Percentiles rank a stretch among this genome's conserved stretches.
Conservation (phyloP, 2,888 invertebrate genomes). For the Platerodrilus igneus region DNA sequence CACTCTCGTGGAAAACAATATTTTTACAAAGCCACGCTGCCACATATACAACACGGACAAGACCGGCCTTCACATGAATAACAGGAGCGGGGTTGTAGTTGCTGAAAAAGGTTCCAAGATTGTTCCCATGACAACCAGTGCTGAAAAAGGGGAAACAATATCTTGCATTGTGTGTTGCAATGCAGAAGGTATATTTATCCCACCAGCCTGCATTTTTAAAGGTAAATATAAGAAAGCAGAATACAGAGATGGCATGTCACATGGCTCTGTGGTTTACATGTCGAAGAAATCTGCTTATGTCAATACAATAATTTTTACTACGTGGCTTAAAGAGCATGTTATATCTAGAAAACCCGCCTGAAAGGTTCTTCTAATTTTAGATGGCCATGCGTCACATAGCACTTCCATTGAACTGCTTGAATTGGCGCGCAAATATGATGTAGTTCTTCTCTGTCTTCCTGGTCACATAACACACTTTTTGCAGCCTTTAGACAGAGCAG, state of each 20-base stretch:
- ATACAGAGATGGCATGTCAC: slow-evolving; percentile 23
- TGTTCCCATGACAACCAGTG: slow-evolving; percentile 20
- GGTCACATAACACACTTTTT: too few species aligned
- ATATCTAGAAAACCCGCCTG: slow-evolving; percentile 15
- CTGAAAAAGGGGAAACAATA: slow-evolving; percentile 32
- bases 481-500: too few species aligned
- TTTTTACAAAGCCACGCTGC: slow-evolving; percentile 25
- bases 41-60: slow-evolving; percentile 31
- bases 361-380: slow-evolving; percentile 16
- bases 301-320: slow-evolving; percentile 28
- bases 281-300: slow-evolving; percentile 33
- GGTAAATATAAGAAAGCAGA: slow-evolving; percentile 29
- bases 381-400: slow-evolving; percentile 15
- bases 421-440: too few species aligned
- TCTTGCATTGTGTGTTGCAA: slow-evolving; percentile 36
- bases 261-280: slow-evolving; percentile 30
- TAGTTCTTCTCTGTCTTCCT: too few species aligned
- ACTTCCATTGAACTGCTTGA: slow-evolving; percentile 12
- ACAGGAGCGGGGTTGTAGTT: slow-evolving; percentile 24
- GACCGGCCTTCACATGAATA: slow-evolving; percentile 22
- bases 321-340: slow-evolving; percentile 30
- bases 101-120: slow-evolving; percentile 29
- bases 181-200: slow-evolving; percentile 34
- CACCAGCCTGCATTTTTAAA: slow-evolving; percentile 30
- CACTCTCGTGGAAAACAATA: slow-evolving; percentile 15